These are phyloP conservation scores for Lepidotrigona ventralis DNA, from an alignment of 1,140 invertebrate genomes.

Conservation along the genomic window DNA sequence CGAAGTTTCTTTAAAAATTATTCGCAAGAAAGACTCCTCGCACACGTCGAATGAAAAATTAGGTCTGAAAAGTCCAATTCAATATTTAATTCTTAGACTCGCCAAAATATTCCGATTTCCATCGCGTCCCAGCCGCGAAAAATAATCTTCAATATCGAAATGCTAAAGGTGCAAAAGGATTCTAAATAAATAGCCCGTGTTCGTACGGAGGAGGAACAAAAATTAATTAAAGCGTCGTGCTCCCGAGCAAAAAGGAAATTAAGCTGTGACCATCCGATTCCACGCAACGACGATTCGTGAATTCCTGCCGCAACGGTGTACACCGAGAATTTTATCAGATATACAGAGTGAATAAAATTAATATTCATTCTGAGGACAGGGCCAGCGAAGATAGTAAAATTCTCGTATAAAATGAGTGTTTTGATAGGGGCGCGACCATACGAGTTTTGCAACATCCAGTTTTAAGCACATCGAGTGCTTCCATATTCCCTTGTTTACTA, in stretches of 20 bases:
- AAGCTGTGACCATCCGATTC: neutral
- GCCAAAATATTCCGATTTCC: neutral
- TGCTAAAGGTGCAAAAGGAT: neutral
- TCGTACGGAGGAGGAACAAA: neutral
- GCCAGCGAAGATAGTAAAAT: neutral
- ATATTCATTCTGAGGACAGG: conserved; percentile 6
- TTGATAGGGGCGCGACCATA: conserved; percentile 22
- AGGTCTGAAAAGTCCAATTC: no score
- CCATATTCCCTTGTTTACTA: conserved; percentile 32
- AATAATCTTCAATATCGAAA: neutral
- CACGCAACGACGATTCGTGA: neutral
- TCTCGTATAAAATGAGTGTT: conserved; percentile 40
- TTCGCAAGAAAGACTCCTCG: no score
- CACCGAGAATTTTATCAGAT: neutral
- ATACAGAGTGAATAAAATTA: conserved; percentile 1
- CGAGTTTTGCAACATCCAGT: conserved; percentile 29
- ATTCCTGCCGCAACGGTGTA: no score
- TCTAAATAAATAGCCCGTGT: neutral
- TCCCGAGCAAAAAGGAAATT: neutral
- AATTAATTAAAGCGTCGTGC: conserved; percentile 1
- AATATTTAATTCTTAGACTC: neutral
- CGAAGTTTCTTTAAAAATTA: no score
- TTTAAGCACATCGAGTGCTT: conserved; percentile 34
- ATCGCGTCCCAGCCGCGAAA: neutral
- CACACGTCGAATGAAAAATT: no score